phyloP scores from a whole-genome alignment of 2,888 invertebrate species.

The Spicauda simplicius region DNA sequence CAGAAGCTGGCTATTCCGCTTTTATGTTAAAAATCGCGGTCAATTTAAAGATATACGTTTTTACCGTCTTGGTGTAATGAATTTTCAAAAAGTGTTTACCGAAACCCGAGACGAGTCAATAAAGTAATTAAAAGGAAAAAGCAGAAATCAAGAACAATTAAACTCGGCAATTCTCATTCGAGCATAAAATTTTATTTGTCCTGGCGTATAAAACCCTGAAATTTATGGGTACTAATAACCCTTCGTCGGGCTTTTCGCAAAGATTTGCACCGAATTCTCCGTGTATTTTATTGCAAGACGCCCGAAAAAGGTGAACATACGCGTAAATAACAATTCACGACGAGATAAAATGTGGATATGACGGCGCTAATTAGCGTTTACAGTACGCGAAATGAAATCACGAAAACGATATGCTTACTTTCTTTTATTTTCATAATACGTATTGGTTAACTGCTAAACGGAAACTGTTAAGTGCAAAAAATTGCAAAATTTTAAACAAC shows the following conservation, averaged over 20 bases:
- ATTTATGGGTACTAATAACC: constrained; percentile 24
- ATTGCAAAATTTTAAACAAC: no score
- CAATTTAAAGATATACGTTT: background rate
- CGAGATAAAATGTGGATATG: constrained; percentile 6
- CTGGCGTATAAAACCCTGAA: background rate
- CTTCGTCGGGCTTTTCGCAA: background rate
- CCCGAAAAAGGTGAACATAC: constrained; percentile 20
- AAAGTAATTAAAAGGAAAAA: constrained; percentile 24
- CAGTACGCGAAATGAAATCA: constrained; percentile 3
- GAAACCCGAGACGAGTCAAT: constrained; percentile 10
- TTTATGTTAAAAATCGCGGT: no score
- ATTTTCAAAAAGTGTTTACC: background rate
- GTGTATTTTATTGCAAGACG: constrained; percentile 10
- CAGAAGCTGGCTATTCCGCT: no score
- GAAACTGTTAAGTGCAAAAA: no score
- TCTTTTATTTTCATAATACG: background rate
- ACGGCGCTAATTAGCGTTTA: constrained; percentile 21
- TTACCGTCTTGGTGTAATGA: background rate
- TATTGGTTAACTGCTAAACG: no score
- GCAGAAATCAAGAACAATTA: background rate
- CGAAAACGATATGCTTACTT: constrained; percentile 6
- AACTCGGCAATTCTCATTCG: constrained; percentile 9
- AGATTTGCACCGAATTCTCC: constrained; percentile 20
- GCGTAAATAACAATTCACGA: constrained; percentile 15
- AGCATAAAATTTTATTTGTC: constrained; percentile 13